phyloP scores from a whole-genome alignment of 2,113 vertebrate species.

The Perccottus glenii region DNA sequence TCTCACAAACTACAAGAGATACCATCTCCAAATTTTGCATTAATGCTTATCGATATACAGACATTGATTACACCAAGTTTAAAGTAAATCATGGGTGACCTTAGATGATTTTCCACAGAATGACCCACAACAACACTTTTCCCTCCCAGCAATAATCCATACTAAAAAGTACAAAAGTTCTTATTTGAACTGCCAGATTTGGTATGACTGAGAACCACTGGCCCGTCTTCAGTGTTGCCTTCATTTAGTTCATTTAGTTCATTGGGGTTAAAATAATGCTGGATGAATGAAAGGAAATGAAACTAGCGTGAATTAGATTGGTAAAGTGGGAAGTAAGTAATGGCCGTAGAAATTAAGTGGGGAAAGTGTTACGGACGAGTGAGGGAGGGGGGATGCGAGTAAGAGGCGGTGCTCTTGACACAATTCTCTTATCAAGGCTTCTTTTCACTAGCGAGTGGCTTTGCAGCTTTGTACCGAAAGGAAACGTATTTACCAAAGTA shows the following conservation, averaged over 20 bases:
- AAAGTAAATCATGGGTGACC: too few relatives aligned
- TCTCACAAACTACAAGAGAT: too few relatives aligned
- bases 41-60: too few relatives aligned
- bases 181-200: background rate
- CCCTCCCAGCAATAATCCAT: too few relatives aligned
- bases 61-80: too few relatives aligned
- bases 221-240: background rate
- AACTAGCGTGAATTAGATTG: conserved; percentile 12
- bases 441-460: conserved; percentile 63
- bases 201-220: background rate
- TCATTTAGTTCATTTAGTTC: background rate
- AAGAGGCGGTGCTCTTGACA: conserved; percentile 47
- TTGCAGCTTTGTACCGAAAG: conserved; percentile 65
- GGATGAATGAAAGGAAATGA: conserved; percentile 17
- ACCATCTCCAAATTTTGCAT: too few relatives aligned
- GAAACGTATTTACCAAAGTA: conserved; percentile 66
- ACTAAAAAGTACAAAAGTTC: too few relatives aligned
- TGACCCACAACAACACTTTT: too few relatives aligned
- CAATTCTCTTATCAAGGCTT: conserved; percentile 59
- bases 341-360: conserved; percentile 1
- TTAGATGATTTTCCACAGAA: too few relatives aligned
- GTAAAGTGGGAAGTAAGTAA: conserved; percentile 2
- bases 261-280: conserved; percentile 19
- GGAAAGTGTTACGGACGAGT: background rate
- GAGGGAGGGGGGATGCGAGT: conserved; percentile 8